Evolutionary conservation across 92 coral and sea anemone genomes (phyloP).

Genomic region (Pocillopora grandis): DNA sequence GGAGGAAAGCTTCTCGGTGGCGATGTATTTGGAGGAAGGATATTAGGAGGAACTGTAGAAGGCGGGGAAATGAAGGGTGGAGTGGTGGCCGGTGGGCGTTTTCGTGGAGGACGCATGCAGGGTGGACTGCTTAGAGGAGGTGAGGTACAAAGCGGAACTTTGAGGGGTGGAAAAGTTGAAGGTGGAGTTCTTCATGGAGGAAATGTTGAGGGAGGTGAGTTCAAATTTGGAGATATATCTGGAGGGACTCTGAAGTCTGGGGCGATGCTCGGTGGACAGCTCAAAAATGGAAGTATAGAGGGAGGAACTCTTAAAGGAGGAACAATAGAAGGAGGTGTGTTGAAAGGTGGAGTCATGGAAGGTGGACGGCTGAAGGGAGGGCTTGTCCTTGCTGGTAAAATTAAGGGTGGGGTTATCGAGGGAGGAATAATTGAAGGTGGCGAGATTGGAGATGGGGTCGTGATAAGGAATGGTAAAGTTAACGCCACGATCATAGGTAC

Average conservation of each 20-base stretch:
- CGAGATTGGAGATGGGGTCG: conserved; percentile 96
- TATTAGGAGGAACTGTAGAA: conserved; percentile 82
- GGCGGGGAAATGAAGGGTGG: conserved; percentile 86
- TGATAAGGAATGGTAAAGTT: conserved; percentile 78
- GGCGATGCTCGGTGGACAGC: conserved; percentile 82
- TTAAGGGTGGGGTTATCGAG: conserved; percentile 92
- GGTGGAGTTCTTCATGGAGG: conserved; percentile 82
- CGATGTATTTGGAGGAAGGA: conserved; percentile 77
- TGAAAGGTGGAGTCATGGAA: conserved; percentile 97
- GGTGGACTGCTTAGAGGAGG: conserved; percentile 87
- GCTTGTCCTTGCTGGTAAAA: conserved; percentile 86
- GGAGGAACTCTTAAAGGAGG: conserved; percentile 94
- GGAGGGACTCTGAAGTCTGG: conserved; percentile 93
- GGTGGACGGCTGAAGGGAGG: conserved; percentile 93
- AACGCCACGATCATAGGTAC: conserved; percentile 79
- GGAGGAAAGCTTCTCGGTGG: conserved; percentile 89
- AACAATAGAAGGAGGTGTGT: conserved; percentile 81
- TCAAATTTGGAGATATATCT: conserved; percentile 77
- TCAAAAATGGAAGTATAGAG: conserved; percentile 92
- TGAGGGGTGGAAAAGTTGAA: conserved; percentile 82
- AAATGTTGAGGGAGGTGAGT: conserved; percentile 74
- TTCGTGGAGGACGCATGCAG: conserved; percentile 78
- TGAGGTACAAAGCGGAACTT: conserved; percentile 62
- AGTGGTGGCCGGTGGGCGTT: conserved; percentile 71
- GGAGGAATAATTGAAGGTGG: conserved; percentile 97